Evolutionary conservation across 2,888 invertebrate genomes (phyloP).

Genomic region (Calliphora vomitoria): DNA sequence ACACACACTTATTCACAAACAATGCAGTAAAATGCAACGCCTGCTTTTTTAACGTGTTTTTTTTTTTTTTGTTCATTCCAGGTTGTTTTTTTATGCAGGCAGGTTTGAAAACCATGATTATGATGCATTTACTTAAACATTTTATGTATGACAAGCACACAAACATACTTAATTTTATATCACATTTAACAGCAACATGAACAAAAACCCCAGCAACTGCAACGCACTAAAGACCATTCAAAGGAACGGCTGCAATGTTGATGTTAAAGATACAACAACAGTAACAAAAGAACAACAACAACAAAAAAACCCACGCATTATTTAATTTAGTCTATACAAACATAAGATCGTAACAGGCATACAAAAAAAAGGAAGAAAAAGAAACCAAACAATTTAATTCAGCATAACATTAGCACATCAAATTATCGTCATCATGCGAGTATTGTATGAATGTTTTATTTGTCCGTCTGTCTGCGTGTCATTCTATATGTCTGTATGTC

Average conservation of each 20-base stretch:
- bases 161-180: conserved; percentile 62
- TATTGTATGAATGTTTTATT: conserved; percentile 35
- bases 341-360: conserved; percentile 36
- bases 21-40: conserved; percentile 66
- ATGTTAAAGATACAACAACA: conserved; percentile 49
- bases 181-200: conserved; percentile 66
- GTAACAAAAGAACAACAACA: no score
- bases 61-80: background rate
- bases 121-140: conserved; percentile 74
- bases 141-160: conserved; percentile 71
- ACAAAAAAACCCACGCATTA: conserved; percentile 73
- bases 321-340: conserved; percentile 73
- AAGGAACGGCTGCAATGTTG: conserved; percentile 61
- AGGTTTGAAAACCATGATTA: conserved; percentile 64
- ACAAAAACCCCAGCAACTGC: conserved; percentile 1
- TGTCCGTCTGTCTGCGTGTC: conserved; percentile 33
- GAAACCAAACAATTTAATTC: conserved; percentile 70
- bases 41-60: conserved; percentile 38
- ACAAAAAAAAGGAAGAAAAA: conserved; percentile 10
- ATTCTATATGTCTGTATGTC: conserved; percentile 35
- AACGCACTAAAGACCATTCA: conserved; percentile 39
- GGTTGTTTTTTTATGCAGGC: conserved; percentile 43
- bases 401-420: conserved; percentile 74
- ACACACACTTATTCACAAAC: conserved; percentile 35
- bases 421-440: conserved; percentile 70